phyloP scores from a whole-genome alignment of 2,113 vertebrate species.

The Uropsilus gracilis region DNA sequence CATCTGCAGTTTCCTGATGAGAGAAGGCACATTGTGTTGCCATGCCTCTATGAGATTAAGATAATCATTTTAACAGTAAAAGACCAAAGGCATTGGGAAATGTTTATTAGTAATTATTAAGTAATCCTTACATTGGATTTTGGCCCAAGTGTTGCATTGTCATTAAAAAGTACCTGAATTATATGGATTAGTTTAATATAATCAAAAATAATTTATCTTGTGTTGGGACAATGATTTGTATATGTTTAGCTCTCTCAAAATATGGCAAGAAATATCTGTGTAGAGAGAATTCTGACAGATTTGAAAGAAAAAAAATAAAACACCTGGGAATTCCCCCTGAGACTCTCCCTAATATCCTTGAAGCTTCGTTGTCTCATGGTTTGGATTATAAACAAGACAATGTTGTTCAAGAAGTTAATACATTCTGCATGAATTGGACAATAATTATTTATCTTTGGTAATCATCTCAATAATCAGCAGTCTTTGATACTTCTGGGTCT shows the following conservation, averaged over 20 bases:
- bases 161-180: constrained; percentile 18
- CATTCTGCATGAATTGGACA: neutral
- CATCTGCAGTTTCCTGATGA: constrained; percentile 9
- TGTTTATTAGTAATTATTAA: constrained; percentile 57
- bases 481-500: neutral
- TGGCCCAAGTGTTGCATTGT: neutral
- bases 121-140: constrained; percentile 52
- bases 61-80: constrained; percentile 60
- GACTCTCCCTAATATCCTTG: neutral
- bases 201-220: neutral
- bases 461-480: constrained; percentile 10
- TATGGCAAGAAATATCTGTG: neutral
- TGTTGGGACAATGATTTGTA: neutral
- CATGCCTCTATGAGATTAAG: constrained; percentile 49
- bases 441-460: constrained; percentile 19
- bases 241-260: neutral
- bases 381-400: constrained; percentile 17
- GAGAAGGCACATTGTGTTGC: neutral
- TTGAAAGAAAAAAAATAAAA: neutral
- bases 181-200: neutral
- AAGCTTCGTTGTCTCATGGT: constrained; percentile 31
- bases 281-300: neutral
- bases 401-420: neutral
- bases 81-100: constrained; percentile 53
- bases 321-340: neutral